A percentile compares a stretch with the other conserved stretches of the same genome.
Conservation (phyloP, 2,797 vertebrate species). For the Gymnothorax javanicus region DNA sequence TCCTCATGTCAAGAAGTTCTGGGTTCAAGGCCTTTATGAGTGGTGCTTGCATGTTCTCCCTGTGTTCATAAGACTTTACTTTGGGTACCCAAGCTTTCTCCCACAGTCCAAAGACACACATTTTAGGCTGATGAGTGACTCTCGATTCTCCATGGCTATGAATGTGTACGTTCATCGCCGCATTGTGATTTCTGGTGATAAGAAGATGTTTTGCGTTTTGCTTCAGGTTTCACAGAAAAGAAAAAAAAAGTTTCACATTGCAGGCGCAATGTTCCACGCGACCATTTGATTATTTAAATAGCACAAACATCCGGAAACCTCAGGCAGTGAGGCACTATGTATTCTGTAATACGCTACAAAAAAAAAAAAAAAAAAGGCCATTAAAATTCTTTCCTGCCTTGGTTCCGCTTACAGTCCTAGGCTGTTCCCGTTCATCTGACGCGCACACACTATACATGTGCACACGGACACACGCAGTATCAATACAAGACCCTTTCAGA, state of each 20-base stretch:
- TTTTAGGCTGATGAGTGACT: no score
- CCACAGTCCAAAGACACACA: no score
- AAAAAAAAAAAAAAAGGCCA: no score
- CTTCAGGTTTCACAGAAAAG: not conserved
- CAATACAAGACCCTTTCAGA: conserved; percentile 20
- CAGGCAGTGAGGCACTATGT: no score
- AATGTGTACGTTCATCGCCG: not conserved
- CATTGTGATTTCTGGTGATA: not conserved
- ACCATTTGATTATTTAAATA: not conserved
- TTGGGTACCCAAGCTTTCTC: no score
- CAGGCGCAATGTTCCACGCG: not conserved
- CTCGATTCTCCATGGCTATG: no score
- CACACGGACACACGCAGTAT: not conserved
- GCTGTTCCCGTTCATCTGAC: conserved; percentile 8
- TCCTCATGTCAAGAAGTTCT: no score
- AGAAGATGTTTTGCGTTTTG: not conserved
- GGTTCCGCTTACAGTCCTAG: not conserved
- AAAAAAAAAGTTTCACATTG: conserved; percentile 5
- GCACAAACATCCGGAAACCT: not conserved
- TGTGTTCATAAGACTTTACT: no score
- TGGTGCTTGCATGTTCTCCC: no score
- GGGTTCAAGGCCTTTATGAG: no score
- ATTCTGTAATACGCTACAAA: no score
- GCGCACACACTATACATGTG: not conserved
- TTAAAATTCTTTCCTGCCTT: not conserved